A percentile compares a stretch with the other conserved stretches of the same genome.
These are phyloP conservation scores for Lottia scabra DNA, from an alignment of 2,888 invertebrate species.

Conservation along the genomic window DNA sequence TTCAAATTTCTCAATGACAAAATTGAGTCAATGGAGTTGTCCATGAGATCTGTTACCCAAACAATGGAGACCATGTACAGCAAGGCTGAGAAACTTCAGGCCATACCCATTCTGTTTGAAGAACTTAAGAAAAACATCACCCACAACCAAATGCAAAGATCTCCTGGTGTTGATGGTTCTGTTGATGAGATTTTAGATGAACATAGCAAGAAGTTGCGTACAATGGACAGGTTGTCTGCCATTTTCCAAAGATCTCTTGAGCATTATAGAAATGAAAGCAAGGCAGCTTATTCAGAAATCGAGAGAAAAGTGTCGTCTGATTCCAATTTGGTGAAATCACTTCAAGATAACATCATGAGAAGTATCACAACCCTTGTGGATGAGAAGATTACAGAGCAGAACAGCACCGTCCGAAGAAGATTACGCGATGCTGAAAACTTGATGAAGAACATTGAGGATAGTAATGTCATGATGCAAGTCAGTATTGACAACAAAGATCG, in stretches of 20 bases:
- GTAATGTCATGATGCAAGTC: conserved; percentile 22
- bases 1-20: conserved; percentile 24
- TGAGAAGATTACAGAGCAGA: conserved; percentile 15
- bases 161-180: not conserved
- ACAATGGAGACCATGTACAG: conserved; percentile 21
- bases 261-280: conserved; percentile 44
- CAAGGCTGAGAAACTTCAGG: conserved; percentile 18
- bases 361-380: conserved; percentile 26
- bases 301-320: conserved; percentile 22
- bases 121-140: conserved; percentile 34
- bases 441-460: conserved; percentile 12
- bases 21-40: conserved; percentile 18
- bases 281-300: conserved; percentile 25
- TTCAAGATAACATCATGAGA: conserved; percentile 22
- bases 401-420: conserved; percentile 16
- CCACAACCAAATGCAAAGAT: not conserved
- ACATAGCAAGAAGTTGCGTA: conserved; percentile 26
- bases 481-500: conserved; percentile 25
- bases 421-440: not conserved
- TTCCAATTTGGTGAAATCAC: conserved; percentile 8
- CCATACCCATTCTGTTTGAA: conserved; percentile 21
- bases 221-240: conserved; percentile 28
- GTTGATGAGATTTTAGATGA: conserved; percentile 22
- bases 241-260: conserved; percentile 39
- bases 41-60: conserved; percentile 26